Conservation (phyloP, 2,888 invertebrate genomes). For the Endomychus coccineus region DNA sequence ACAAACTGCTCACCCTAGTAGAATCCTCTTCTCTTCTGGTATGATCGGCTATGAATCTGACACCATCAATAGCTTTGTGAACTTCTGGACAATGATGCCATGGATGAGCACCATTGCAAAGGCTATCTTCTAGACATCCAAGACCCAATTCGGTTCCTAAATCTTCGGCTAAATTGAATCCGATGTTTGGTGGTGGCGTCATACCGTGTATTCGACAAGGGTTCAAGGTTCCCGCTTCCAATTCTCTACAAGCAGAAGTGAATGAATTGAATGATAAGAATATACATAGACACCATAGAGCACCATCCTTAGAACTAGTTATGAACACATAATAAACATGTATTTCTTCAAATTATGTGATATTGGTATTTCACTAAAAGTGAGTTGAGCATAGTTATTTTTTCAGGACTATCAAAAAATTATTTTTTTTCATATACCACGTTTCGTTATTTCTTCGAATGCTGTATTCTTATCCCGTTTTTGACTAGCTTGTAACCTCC, state of each 20-base stretch:
- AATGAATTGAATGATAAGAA: no score
- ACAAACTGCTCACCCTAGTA: slow-evolving; percentile 61
- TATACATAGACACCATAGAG: no score
- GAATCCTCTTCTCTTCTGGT: slow-evolving; percentile 88
- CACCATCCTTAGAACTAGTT: no score
- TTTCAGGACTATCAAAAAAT: no score
- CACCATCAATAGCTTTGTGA: slow-evolving; percentile 87
- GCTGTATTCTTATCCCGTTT: no score
- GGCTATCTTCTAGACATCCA: slow-evolving; percentile 32
- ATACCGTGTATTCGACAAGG: slow-evolving; percentile 55
- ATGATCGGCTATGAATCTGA: slow-evolving; percentile 87
- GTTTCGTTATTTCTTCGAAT: no score
- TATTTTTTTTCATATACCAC: no score
- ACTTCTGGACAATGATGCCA: slow-evolving; percentile 90
- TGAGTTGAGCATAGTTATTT: no score
- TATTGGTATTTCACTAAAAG: no score
- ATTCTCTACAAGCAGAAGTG: slow-evolving; percentile 45
- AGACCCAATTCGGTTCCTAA: slow-evolving; percentile 44
- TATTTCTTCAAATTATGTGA: no score
- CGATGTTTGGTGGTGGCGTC: slow-evolving; percentile 50
- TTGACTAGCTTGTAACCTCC: no score
- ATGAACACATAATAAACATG: no score
- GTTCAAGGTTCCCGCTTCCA: slow-evolving; percentile 50
- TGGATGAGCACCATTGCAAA: slow-evolving; percentile 53
- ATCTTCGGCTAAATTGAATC: slow-evolving; percentile 43